Evolutionary conservation across 2,888 invertebrate species (phyloP).

Genomic region (Tiliacea citrago): DNA sequence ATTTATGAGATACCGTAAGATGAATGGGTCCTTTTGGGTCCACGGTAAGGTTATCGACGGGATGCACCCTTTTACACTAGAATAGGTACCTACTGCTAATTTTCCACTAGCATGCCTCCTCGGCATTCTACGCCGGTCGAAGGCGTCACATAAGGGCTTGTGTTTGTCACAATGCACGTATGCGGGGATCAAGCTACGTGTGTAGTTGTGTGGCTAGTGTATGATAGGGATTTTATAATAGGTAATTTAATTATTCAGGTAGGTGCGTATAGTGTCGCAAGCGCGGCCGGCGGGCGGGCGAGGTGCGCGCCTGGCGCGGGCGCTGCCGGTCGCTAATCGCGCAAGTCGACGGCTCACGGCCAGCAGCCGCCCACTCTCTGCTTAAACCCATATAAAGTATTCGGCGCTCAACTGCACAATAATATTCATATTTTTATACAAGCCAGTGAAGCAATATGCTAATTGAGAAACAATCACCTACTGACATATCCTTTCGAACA

Average conservation of each 20-base stretch:
- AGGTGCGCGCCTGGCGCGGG: slow-evolving; percentile 64
- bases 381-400: slow-evolving; percentile 89
- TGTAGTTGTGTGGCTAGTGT: slow-evolving; percentile 37
- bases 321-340: slow-evolving; percentile 76
- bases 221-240: slow-evolving; percentile 70
- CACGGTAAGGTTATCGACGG: slow-evolving; percentile 18
- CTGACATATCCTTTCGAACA: slow-evolving; percentile 65
- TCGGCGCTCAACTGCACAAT: slow-evolving; percentile 81
- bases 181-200: slow-evolving; percentile 28
- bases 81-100: slow-evolving; percentile 51
- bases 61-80: slow-evolving; percentile 57
- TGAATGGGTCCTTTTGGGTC: slow-evolving; percentile 25
- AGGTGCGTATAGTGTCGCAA: slow-evolving; percentile 81
- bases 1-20: slow-evolving; percentile 7
- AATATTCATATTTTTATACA: slow-evolving; percentile 87
- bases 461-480: slow-evolving; percentile 80
- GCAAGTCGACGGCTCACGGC: slow-evolving; percentile 86
- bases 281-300: slow-evolving; percentile 43
- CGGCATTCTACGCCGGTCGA: slow-evolving; percentile 44
- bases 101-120: slow-evolving; percentile 55
- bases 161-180: slow-evolving; percentile 37
- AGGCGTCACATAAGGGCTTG: slow-evolving; percentile 43
- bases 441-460: slow-evolving; percentile 81
- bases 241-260: slow-evolving; percentile 81
- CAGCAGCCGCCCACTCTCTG: slow-evolving; percentile 88